These are phyloP conservation scores for Notarius lentiginosus DNA, from an alignment of 2,113 vertebrate species.

Conservation along the genomic window DNA sequence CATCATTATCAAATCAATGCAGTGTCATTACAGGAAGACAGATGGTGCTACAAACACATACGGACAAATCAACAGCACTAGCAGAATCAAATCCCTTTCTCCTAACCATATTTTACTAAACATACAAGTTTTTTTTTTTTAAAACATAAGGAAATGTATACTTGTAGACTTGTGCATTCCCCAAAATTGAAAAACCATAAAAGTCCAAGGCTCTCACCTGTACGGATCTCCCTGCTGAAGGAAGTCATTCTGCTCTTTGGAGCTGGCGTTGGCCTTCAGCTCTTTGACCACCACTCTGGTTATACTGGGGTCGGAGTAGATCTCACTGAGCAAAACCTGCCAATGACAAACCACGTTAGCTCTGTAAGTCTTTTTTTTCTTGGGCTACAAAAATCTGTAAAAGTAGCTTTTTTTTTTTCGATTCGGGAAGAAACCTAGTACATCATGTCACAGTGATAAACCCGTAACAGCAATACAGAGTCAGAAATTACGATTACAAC, in stretches of 20 bases:
- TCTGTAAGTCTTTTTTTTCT: neutral
- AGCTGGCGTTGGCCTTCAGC: conserved; percentile 85
- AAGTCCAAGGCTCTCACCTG: conserved; percentile 72
- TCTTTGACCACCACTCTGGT: conserved; percentile 90
- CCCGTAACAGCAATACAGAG: neutral
- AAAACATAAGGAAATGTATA: neutral
- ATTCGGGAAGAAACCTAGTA: neutral
- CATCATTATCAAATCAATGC: conserved; percentile 15
- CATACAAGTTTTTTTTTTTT: neutral
- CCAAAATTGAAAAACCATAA: neutral
- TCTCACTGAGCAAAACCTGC: conserved; percentile 93
- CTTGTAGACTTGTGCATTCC: neutral
- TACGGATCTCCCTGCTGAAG: conserved; percentile 92
- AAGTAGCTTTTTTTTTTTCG: neutral
- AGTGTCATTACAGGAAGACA: conserved; percentile 44
- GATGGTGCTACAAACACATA: conserved; percentile 52
- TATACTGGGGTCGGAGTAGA: conserved; percentile 86
- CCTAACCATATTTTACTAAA: neutral
- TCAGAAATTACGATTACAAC: neutral
- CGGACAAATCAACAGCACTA: neutral
- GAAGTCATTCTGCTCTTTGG: conserved; percentile 92
- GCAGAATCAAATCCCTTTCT: neutral
- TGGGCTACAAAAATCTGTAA: neutral
- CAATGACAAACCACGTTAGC: conserved; percentile 23
- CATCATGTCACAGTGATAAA: neutral